Conservation (phyloP, 2,888 invertebrate genomes). For the Chaetoderma sp. region DNA sequence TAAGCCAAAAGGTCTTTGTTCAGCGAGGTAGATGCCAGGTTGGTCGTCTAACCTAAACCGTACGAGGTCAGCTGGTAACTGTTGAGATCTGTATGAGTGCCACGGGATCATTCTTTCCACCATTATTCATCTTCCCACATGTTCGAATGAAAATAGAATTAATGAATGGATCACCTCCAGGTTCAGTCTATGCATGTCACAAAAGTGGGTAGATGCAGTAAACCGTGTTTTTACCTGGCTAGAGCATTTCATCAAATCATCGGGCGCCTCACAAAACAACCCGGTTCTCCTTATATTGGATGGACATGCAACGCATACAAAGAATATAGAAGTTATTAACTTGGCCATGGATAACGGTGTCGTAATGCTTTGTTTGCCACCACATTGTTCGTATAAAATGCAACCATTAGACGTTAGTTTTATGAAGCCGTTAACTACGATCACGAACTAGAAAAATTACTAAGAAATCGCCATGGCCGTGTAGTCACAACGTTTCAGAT, state of each 20-base stretch:
- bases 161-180: too few relatives aligned
- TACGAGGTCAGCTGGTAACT: neutral
- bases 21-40: neutral
- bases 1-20: neutral
- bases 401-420: conserved; percentile 2
- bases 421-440: neutral
- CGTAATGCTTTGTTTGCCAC: too few relatives aligned
- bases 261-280: neutral
- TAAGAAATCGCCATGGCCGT: too few relatives aligned
- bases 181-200: neutral
- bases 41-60: neutral
- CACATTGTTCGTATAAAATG: conserved; percentile 5
- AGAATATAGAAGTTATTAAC: too few relatives aligned
- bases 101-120: neutral
- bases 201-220: neutral
- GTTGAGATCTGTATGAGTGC: conserved; percentile 1
- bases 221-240: neutral
- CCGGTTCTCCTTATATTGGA: neutral
- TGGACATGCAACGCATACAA: neutral
- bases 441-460: neutral
- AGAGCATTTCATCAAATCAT: neutral
- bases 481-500: neutral
- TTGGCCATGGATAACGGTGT: too few relatives aligned
- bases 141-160: neutral
- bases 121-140: neutral